Base-by-base conservation (phyloP, 2,888 invertebrate genomes). In the Lamellibrachia columna region DNA sequence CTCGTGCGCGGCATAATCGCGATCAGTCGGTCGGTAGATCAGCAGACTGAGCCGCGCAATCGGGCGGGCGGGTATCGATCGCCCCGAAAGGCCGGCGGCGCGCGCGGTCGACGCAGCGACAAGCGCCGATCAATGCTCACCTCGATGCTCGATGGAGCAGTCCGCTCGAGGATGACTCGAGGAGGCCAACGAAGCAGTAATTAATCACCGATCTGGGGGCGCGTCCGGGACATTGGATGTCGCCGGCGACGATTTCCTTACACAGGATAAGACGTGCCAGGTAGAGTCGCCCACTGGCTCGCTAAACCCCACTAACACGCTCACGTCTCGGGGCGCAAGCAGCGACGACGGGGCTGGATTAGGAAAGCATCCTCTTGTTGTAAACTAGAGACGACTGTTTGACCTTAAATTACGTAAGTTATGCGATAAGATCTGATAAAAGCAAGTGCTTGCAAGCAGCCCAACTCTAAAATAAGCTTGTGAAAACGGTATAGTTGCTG, bases 141-240 rank as follows among this genome's bases (percentile, higher is more conserved):
- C 75, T 75, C 75, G 75, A 75, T 22, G 75, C 75, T 75, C 75
- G 75, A 75, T 75, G 75, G 75, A 75, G 75, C 75, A 75, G n/a
- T 75, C 75, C 15, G 75, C 22, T 11, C 22, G 75, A 75, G 75
- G n/a, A 75, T 22, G 75, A 75, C 22, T 75, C 75, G 75, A 75
- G 6, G 75, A 75, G 75, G 75, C 75, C 15, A 75, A 22, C 22
- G 75, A 75, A 11, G 75, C 22, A 75, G 75, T 75, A 75, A 75
- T 75, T 75, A 22, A 75, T 15, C 75, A 75, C 15, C 75, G 75
- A 15, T 75, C 11, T 4, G 7, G n/a, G 15, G 4, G 75, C 6
- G 1, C 22, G 75, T 22, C 75, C 75, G 75, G n/a, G 75, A n/a
- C 15, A 15, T 15, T 15, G 75, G 6, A 22, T 22, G 75, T 22